Evolutionary conservation across 1,140 invertebrate species (phyloP), one percentile per base, ranked within the genome.

Genomic region (Drosophila nigrodunni): DNA sequence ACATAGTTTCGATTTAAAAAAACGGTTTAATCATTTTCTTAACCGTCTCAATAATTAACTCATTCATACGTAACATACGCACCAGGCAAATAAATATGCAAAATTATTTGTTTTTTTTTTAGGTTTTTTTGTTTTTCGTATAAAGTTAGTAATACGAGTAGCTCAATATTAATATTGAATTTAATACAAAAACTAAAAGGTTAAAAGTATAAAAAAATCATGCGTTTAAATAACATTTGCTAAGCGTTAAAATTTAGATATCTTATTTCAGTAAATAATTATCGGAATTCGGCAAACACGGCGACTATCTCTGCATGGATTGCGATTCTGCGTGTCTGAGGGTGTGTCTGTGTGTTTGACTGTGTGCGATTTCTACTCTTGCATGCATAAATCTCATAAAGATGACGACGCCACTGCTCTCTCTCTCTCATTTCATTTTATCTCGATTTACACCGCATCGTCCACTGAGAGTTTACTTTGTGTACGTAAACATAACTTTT

Each of bases 181-280:
- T 74, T 62, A 62, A 73, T 77, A 78, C 50, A 78, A 66, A 78
- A 71, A 72, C 46, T 57, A 64, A 50, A 79, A 72, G 10, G 52
- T 66, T 62, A 74, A 78, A 58, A 52, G 35, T 73, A 77, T 68
- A 78, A 58, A 76, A 76, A 74, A 76, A 75, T 71, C 77, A 79
- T 79, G 77, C 77, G 61, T 60, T 67, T 74, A 79, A 73, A 75
- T 66, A 77, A 79, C 68, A 64, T 73, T 79, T 79, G 64, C 61
- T 77, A 79, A 64, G 62, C 62, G 62, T 58, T 77, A 70, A 74
- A 46, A 18, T 58, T 68, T 73, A 72, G 34, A 18, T 64, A 60
- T 78, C 50, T 75, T 73, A 79, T 59, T 67, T 60, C 9, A 73
- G 57, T 77, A 79, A 41, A 64, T 68, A 73, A 78, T 68, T 79